Percentiles rank a stretch among this genome's conserved stretches.
These are phyloP conservation scores for Gortyna flavago DNA, from an alignment of 2,888 invertebrate species.

Conservation along the genomic window DNA sequence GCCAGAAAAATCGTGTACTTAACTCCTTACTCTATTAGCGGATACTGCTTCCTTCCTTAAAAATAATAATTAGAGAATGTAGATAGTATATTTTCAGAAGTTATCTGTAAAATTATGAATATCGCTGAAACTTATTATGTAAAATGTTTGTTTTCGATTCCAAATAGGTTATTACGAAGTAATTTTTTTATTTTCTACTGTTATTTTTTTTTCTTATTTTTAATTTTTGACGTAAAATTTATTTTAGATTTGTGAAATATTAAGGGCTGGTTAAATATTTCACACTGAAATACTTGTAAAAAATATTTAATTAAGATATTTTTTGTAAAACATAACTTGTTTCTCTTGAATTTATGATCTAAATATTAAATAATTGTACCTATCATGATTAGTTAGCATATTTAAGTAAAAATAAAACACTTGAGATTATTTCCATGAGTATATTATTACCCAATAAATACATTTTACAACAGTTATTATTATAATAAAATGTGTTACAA, in stretches of 20 bases:
- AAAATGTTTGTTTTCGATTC: neutral
- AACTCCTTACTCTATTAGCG: conserved; percentile 35
- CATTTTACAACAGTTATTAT: conserved; percentile 88
- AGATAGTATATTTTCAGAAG: conserved; percentile 28
- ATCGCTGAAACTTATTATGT: neutral
- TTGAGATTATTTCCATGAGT: conserved; percentile 79
- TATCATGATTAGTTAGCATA: conserved; percentile 35
- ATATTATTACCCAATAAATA: conserved; percentile 89
- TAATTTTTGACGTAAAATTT: neutral
- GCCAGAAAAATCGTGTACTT: conserved; percentile 63
- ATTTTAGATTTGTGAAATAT: conserved; percentile 71
- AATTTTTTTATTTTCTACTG: neutral
- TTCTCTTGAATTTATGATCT: neutral
- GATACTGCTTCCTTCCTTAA: conserved; percentile 27
- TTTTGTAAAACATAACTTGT: neutral
- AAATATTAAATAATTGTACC: neutral
- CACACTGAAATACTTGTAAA: conserved; percentile 50
- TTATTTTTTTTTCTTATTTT: neutral
- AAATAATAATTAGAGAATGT: conserved; percentile 18
- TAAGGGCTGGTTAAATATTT: conserved; percentile 82
- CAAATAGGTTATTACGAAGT: neutral
- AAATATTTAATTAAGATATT: neutral
- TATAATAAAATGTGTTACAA: conserved; percentile 79
- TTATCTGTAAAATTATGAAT: conserved; percentile 10
- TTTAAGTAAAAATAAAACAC: conserved; percentile 68